A percentile compares a stretch with the other conserved stretches of the same genome.
phyloP scores from a whole-genome alignment of 2,888 invertebrate species.

The Melitaea athalia region DNA sequence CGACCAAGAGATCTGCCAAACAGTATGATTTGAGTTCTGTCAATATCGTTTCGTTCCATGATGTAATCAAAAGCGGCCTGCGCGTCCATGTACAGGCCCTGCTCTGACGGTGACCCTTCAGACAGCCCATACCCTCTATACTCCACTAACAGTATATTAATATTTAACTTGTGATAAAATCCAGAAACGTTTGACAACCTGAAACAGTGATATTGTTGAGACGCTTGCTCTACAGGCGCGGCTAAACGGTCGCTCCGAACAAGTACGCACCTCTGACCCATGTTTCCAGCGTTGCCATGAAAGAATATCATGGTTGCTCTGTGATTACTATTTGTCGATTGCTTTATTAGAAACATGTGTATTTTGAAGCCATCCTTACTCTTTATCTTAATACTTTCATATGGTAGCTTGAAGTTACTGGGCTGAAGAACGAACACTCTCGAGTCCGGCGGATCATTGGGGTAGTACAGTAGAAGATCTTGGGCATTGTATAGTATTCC shows the following conservation, averaged over 20 bases:
- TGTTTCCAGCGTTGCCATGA: constrained; percentile 98
- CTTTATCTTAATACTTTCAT: constrained; percentile 88
- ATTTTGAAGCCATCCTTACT: constrained; percentile 89
- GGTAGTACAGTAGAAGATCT: constrained; percentile 93
- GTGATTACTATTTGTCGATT: constrained; percentile 85
- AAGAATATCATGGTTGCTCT: constrained; percentile 94
- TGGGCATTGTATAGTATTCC: constrained; percentile 93
- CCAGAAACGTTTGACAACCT: constrained; percentile 94
- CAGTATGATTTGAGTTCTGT: constrained; percentile 91
- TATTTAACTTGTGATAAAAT: constrained; percentile 89
- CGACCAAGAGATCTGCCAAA: constrained; percentile 94
- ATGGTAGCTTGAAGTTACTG: constrained; percentile 91
- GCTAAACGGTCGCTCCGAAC: neutral
- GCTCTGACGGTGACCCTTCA: constrained; percentile 93
- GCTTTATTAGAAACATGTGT: constrained; percentile 91
- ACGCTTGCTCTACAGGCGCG: no score
- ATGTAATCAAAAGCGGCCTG: constrained; percentile 93
- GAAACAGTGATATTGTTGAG: constrained; percentile 39
- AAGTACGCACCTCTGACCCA: constrained; percentile 89
- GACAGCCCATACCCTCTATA: constrained; percentile 97
- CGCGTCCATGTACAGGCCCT: constrained; percentile 93
- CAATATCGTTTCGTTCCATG: constrained; percentile 90
- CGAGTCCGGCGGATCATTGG: constrained; percentile 94
- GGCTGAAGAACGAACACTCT: constrained; percentile 94
- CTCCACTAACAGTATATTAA: constrained; percentile 96